Evolutionary conservation across 2,797 vertebrate genomes (phyloP), one percentile per base, ranked within the genome.

Genomic region (Gymnocypris eckloni): DNA sequence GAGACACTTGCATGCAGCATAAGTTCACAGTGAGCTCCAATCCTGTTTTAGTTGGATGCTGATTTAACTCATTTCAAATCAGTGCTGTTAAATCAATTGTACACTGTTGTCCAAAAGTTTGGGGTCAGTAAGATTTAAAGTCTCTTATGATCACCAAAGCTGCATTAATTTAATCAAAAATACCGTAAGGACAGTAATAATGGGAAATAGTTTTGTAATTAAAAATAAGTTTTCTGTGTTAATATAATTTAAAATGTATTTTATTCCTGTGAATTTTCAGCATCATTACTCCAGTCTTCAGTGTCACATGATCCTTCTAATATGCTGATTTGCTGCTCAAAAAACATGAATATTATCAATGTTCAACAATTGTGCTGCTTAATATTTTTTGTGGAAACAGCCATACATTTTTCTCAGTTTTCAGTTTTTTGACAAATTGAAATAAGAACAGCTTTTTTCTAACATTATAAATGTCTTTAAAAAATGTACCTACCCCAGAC

Each of bases 1-100:
- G 45, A 75, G 18, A 66, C 33, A 52, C 43, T 48, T 8, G 59
- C 82, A 83, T 83, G 82, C 72, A 28, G 28, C 71, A 41, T 39
- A 64, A 25, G 20, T 25, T 83, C 56, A 75, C 20, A 52, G 59
- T 41, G 59, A 71, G 41, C 16, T 6, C 16, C 28, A 39, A 1
- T 59, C 22, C 12, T 10, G 7, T 25, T 61, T 79, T 43, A 61
- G 22, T 16, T 41, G 75, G 3, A 41, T 4, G 3, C 50, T 37
- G 16, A 45, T 48, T 50, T 25, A 67, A 67, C 66, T 67, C 6
- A 11, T 4, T 64, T 25, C 18, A 54, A 54, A 76, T 12, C 8
- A 9, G 54, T 41, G 76, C 37, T 59, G 9, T 52, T 18, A 50
- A 9, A 73, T 73, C 1, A 4, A 45, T 45, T 33, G 72, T 77